phyloP scores from a whole-genome alignment of 2,888 invertebrate species.

The Tenthredo distinguenda region DNA sequence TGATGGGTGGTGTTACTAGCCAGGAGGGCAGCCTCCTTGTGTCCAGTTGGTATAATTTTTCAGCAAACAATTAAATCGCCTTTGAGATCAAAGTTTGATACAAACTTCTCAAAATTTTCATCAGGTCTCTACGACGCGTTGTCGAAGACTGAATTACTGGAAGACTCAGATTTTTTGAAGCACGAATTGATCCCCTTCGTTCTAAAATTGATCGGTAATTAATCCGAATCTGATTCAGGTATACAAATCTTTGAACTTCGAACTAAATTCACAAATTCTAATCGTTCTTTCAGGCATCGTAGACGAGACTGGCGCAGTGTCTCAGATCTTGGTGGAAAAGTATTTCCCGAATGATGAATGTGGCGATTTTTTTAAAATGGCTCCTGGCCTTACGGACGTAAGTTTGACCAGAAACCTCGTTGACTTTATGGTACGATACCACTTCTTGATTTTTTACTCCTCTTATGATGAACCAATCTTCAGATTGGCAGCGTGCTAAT shows the following conservation, averaged over 20 bases:
- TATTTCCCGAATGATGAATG: constrained; percentile 75
- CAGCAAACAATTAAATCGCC: background rate
- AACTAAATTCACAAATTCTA: background rate
- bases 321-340: constrained; percentile 75
- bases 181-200: constrained; percentile 64
- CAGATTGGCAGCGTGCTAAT: constrained; percentile 78
- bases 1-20: constrained; percentile 78
- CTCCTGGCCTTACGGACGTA: constrained; percentile 80
- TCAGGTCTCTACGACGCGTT: constrained; percentile 69
- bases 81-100: background rate
- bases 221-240: background rate
- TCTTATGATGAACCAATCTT: constrained; percentile 35
- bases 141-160: constrained; percentile 57
- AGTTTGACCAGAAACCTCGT: constrained; percentile 58
- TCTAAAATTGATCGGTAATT: constrained; percentile 66
- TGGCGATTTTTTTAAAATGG: constrained; percentile 76
- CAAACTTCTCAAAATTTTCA: constrained; percentile 24
- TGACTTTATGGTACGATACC: background rate
- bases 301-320: constrained; percentile 76
- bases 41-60: constrained; percentile 70
- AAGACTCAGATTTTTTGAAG: constrained; percentile 64
- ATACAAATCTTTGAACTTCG: background rate
- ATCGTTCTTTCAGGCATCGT: constrained; percentile 71
- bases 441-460: background rate
- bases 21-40: constrained; percentile 79